A percentile compares a stretch with the other conserved stretches of the same genome.
These are phyloP conservation scores for Diloba caeruleocephala DNA, from an alignment of 2,888 invertebrate genomes.

Conservation along the genomic window DNA sequence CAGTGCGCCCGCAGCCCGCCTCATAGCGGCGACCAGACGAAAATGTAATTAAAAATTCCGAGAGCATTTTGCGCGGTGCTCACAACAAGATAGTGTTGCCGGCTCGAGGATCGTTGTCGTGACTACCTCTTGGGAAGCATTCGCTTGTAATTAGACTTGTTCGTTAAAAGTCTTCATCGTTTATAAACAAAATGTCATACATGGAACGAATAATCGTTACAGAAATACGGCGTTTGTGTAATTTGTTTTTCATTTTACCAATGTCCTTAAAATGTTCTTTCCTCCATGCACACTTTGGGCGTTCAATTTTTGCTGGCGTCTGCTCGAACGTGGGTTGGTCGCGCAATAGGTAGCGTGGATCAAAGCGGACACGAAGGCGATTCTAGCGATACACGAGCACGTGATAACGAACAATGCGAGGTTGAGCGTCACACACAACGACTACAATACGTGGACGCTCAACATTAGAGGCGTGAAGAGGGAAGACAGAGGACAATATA, in stretches of 20 bases:
- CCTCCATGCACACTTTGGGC: conserved; percentile 52
- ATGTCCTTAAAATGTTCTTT: conserved; percentile 50
- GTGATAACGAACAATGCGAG: conserved; percentile 97
- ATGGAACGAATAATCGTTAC: conserved; percentile 61
- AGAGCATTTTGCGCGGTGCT: conserved; percentile 86
- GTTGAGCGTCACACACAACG: conserved; percentile 96
- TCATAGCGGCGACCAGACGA: conserved; percentile 86
- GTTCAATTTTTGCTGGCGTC: conserved; percentile 42
- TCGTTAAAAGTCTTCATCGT: conserved; percentile 78
- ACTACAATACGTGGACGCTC: conserved; percentile 97
- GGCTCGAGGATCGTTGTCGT: conserved; percentile 82
- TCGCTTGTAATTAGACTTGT: conserved; percentile 86
- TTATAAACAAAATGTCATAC: conserved; percentile 65
- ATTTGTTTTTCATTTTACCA: conserved; percentile 23
- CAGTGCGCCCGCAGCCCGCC: conserved; percentile 78
- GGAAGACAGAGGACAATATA: conserved; percentile 96
- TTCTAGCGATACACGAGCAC: conserved; percentile 97
- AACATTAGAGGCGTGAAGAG: conserved; percentile 95
- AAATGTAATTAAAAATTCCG: conserved; percentile 90
- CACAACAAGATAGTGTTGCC: conserved; percentile 88
- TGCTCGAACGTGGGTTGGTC: conserved; percentile 28
- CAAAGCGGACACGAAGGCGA: conserved; percentile 97
- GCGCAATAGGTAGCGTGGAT: conserved; percentile 96
- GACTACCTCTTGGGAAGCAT: conserved; percentile 85
- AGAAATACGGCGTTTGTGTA: conserved; percentile 63